Percentiles rank a stretch among this genome's conserved stretches.
These are phyloP conservation scores for Grammomys dolichurus DNA, from an alignment of 2,113 vertebrate species.

Conservation along the genomic window DNA sequence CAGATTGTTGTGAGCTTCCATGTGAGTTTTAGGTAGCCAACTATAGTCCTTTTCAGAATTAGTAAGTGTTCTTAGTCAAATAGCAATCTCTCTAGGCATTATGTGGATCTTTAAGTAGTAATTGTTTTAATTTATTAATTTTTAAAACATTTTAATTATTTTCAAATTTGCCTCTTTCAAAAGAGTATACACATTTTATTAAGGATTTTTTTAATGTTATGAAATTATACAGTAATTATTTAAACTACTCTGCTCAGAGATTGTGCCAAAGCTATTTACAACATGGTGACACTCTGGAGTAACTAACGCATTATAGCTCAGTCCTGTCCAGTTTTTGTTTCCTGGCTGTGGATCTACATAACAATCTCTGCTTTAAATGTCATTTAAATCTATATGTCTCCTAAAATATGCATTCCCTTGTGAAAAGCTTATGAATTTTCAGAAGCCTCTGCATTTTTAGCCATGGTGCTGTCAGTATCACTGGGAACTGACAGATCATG, in stretches of 20 bases:
- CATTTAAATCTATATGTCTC: neutral
- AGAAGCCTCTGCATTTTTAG: neutral
- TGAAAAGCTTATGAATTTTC: neutral
- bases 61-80: neutral
- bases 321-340: neutral
- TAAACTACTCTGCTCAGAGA: neutral
- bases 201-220: neutral
- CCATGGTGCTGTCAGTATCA: neutral
- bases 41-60: neutral
- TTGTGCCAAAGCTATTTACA: neutral
- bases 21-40: neutral
- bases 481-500: neutral
- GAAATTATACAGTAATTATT: neutral
- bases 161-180: neutral
- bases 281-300: neutral
- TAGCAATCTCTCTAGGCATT: neutral
- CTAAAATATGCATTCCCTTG: neutral
- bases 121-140: neutral
- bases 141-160: neutral
- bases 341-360: neutral
- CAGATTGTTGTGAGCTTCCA: neutral
- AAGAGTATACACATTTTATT: neutral
- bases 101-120: neutral
- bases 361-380: neutral
- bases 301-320: neutral